Conservation (phyloP, 1,140 invertebrate species). For the Colletes gigas region DNA sequence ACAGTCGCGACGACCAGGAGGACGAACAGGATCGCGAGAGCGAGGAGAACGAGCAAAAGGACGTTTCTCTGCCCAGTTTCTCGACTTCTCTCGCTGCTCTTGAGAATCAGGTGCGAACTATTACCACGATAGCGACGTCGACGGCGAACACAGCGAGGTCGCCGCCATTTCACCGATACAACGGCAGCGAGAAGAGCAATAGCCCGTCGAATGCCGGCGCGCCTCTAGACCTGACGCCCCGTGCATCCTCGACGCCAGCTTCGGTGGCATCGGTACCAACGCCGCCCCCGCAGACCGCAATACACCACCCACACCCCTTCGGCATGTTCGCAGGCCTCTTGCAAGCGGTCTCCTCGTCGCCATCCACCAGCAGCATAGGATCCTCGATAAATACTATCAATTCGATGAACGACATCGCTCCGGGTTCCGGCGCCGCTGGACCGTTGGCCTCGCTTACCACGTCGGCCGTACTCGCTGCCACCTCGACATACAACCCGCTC, state of each 20-base stretch:
- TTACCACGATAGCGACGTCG: conserved; percentile 82
- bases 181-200: conserved; percentile 81
- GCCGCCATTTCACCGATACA: conserved; percentile 78
- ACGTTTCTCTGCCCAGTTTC: conserved; percentile 83
- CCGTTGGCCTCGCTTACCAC: conserved; percentile 89
- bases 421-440: conserved; percentile 63
- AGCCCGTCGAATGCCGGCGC: conserved; percentile 77
- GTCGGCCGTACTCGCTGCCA: conserved; percentile 85
- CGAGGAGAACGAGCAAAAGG: conserved; percentile 84
- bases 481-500: conserved; percentile 91
- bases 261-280: conserved; percentile 76
- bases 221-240: conserved; percentile 77
- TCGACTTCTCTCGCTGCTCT: conserved; percentile 88
- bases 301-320: conserved; percentile 76
- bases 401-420: conserved; percentile 66
- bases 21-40: conserved; percentile 83
- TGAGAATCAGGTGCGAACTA: conserved; percentile 87
- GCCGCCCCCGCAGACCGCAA: conserved; percentile 68
- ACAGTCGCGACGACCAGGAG: conserved; percentile 81
- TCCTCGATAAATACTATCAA: conserved; percentile 66
- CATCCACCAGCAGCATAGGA: conserved; percentile 68
- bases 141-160: conserved; percentile 82
- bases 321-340: conserved; percentile 81
- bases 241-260: conserved; percentile 78
- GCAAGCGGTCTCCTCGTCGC: conserved; percentile 78